Evolutionary conservation across 2,113 vertebrate species (phyloP).

Genomic region (Todiramphus saurophagus): DNA sequence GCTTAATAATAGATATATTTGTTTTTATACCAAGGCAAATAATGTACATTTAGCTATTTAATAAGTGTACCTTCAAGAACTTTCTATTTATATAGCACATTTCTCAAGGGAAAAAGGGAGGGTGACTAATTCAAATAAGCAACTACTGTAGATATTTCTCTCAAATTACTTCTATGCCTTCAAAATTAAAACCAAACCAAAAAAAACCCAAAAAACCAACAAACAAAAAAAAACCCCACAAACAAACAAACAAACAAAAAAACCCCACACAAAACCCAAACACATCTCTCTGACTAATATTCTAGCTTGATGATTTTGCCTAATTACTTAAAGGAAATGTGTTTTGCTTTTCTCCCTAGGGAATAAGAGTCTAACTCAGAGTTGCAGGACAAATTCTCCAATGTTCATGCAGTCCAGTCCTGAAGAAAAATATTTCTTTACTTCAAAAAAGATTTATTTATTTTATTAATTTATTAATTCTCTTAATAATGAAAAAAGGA

Average conservation of each 20-base stretch:
- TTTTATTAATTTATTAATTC: neutral
- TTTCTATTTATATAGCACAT: neutral
- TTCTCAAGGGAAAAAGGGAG: neutral
- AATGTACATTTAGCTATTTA: neutral
- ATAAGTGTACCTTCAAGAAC: neutral
- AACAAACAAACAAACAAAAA: too few relatives aligned
- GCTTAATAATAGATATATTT: neutral
- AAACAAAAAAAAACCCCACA: neutral
- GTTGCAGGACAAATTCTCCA: neutral
- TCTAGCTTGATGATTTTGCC: neutral
- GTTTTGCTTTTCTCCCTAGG: neutral
- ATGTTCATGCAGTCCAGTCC: neutral
- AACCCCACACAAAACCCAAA: neutral
- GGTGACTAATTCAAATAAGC: neutral
- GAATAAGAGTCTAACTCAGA: neutral
- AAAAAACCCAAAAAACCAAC: neutral
- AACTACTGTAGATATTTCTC: neutral
- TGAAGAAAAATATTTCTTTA: neutral
- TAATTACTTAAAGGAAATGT: neutral
- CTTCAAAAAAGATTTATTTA: neutral
- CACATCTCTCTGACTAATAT: neutral
- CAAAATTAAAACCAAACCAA: neutral
- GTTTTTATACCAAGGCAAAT: neutral
- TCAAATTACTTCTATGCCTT: neutral
- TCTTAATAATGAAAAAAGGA: accelerated